A percentile compares a stretch with the other conserved stretches of the same genome.
Conservation (phyloP, 2,888 invertebrate genomes). For the Aplocera efformata region DNA sequence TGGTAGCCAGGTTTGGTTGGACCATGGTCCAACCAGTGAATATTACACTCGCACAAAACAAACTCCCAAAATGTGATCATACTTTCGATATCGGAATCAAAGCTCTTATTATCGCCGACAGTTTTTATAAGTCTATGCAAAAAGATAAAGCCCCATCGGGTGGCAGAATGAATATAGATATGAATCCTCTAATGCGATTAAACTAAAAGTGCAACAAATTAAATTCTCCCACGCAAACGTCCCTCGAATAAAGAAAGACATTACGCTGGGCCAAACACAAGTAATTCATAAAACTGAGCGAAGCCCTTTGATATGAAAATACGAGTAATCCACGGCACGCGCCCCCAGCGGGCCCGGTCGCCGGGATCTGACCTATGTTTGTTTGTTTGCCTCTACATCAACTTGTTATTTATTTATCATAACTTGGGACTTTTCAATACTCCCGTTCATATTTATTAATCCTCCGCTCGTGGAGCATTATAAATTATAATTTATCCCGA, state of each 20-base stretch:
- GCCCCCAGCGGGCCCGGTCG: conserved; percentile 53
- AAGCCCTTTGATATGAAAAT: conserved; percentile 77
- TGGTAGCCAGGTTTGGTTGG: too few species aligned
- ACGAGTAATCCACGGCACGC: conserved; percentile 73
- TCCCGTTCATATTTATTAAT: conserved; percentile 62
- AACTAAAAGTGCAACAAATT: conserved; percentile 70
- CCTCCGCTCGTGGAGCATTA: conserved; percentile 48
- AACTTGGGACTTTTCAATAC: conserved; percentile 67
- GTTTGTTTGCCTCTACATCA: conserved; percentile 59
- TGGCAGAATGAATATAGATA: conserved; percentile 48
- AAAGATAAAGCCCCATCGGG: conserved; percentile 43
- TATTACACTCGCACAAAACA: too few species aligned
- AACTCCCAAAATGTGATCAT: too few species aligned
- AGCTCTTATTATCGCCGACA: not conserved
- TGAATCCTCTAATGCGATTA: conserved; percentile 63
- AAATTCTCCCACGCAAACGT: conserved; percentile 74
- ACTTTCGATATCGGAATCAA: not conserved
- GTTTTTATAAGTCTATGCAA: conserved; percentile 42
- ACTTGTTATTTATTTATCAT: conserved; percentile 69
- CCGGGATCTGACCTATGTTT: conserved; percentile 61
- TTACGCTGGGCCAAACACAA: conserved; percentile 61
- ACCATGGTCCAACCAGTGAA: too few species aligned
- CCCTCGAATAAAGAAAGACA: conserved; percentile 67
- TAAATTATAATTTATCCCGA: conserved; percentile 65
- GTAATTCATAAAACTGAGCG: conserved; percentile 73